Evolutionary conservation across 2,797 vertebrate species (phyloP).

Genomic region (Syncerus caffer): DNA sequence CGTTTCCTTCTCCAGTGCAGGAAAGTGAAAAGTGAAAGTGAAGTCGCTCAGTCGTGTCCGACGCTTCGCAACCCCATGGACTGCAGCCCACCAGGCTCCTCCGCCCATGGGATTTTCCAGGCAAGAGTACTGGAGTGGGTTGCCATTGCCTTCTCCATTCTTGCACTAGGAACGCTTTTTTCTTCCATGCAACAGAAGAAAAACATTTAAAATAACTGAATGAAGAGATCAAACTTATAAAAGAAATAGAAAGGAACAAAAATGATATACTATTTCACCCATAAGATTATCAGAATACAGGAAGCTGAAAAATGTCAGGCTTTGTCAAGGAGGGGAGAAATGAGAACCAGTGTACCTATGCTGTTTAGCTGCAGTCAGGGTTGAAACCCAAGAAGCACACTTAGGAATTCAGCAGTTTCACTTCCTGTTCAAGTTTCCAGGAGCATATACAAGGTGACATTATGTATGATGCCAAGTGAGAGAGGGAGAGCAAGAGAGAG

Average conservation of each 20-base stretch:
- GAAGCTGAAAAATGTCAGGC: neutral
- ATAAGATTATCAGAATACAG: neutral
- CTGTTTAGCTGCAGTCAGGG: neutral
- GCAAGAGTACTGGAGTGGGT: no score
- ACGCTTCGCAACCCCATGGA: no score
- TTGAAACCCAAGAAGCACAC: neutral
- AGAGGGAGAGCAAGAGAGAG: neutral
- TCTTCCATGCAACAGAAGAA: neutral
- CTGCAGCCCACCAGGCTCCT: no score
- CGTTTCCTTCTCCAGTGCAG: no score
- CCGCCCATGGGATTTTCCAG: no score
- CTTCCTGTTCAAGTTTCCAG: neutral
- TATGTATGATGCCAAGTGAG: neutral
- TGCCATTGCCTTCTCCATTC: neutral
- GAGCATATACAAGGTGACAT: neutral
- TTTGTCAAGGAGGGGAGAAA: neutral
- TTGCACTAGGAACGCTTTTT: neutral
- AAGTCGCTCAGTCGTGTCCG: no score
- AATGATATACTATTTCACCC: neutral
- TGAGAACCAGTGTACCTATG: neutral
- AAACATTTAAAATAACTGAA: neutral
- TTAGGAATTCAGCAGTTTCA: neutral
- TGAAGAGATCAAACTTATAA: neutral
- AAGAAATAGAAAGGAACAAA: neutral
- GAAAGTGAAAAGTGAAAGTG: no score